A percentile compares a stretch with the other conserved stretches of the same genome.
These are phyloP conservation scores for Apocrypta bakeri DNA, from an alignment of 1,140 invertebrate genomes.

Conservation along the genomic window DNA sequence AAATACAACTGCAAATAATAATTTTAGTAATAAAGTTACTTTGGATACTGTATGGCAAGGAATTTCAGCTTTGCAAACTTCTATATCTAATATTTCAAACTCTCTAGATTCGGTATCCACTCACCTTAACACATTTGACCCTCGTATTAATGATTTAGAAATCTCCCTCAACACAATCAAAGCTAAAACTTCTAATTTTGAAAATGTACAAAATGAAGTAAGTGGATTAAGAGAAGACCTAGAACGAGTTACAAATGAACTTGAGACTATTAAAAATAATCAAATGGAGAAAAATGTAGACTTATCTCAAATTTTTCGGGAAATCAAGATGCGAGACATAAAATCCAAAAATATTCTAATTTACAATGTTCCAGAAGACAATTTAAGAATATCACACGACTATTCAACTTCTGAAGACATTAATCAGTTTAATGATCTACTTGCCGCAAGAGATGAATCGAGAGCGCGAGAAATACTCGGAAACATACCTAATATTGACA, in stretches of 20 bases:
- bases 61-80: constrained; percentile 29
- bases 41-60: constrained; percentile 46
- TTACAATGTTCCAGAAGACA: constrained; percentile 44
- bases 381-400: constrained; percentile 39
- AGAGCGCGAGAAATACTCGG: constrained; percentile 34
- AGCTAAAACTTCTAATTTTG: constrained; percentile 23
- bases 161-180: constrained; percentile 19
- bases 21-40: constrained; percentile 20
- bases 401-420: constrained; percentile 47
- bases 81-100: constrained; percentile 42
- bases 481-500: constrained; percentile 28
- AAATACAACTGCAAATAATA: constrained; percentile 3
- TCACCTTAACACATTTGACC: constrained; percentile 40
- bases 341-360: constrained; percentile 42
- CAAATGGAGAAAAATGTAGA: not conserved
- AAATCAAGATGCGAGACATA: constrained; percentile 32
- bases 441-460: constrained; percentile 30
- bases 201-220: constrained; percentile 38
- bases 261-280: constrained; percentile 20
- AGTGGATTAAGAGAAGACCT: constrained; percentile 17
- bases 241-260: not conserved
- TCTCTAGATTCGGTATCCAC: constrained; percentile 27
- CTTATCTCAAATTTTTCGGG: constrained; percentile 14
- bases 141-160: constrained; percentile 44
- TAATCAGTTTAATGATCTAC: constrained; percentile 38